Percentiles rank a stretch among this genome's conserved stretches.
Conservation (phyloP, 2,797 vertebrate genomes). For the Gallinago nigripennis region DNA sequence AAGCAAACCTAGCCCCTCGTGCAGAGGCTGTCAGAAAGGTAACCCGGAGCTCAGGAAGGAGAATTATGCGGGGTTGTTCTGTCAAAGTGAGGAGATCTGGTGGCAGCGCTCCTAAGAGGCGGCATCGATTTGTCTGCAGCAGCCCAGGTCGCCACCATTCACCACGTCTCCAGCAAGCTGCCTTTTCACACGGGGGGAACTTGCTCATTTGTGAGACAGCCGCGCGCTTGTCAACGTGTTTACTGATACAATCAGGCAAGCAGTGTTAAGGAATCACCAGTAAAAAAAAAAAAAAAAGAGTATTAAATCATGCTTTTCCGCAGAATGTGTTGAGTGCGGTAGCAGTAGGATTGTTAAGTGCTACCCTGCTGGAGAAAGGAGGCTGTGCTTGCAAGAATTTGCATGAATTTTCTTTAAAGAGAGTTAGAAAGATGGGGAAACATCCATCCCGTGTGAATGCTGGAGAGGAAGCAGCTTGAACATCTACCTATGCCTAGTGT, state of each 20-base stretch:
- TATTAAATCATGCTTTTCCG: not conserved
- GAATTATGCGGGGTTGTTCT: not conserved
- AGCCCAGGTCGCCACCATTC: not conserved
- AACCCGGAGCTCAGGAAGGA: not conserved
- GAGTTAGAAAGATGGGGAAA: not conserved
- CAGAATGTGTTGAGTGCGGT: not conserved
- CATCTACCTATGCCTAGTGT: not conserved
- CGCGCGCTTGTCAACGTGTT: not conserved
- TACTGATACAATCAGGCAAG: not conserved
- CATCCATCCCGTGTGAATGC: not conserved
- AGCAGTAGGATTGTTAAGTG: not conserved
- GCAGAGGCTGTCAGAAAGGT: constrained; percentile 37
- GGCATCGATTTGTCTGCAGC: not conserved
- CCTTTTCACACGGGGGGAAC: not conserved
- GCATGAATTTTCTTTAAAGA: not conserved
- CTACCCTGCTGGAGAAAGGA: not conserved
- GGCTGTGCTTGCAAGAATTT: not conserved
- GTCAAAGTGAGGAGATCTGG: constrained; percentile 11
- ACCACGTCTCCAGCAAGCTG: not conserved
- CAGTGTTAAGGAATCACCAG: not conserved
- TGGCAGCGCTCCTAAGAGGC: not conserved
- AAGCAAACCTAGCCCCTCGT: not conserved
- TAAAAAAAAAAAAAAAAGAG: not conserved
- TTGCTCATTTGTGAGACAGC: not conserved
- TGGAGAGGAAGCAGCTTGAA: not conserved